Conservation (phyloP, 2,888 invertebrate species). For the Arrhopalites spinosus region DNA sequence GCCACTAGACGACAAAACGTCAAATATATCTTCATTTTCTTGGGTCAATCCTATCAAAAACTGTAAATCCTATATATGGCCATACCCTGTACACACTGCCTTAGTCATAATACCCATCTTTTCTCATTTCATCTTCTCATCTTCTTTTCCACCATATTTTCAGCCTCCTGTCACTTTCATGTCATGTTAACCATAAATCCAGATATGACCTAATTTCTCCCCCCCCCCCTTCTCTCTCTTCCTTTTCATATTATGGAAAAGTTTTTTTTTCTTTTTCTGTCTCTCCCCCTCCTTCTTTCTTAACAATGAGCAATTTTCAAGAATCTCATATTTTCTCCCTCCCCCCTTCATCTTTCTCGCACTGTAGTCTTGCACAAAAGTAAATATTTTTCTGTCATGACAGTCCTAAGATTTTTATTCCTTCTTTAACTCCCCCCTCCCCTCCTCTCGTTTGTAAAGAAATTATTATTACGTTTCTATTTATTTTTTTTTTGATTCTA, state of each 20-base stretch:
- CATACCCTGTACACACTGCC: constrained; percentile 1
- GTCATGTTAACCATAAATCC: constrained; percentile 29
- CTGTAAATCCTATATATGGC: constrained; percentile 7
- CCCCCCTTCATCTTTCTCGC: neutral
- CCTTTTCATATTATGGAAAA: neutral
- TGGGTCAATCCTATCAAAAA: constrained; percentile 28
- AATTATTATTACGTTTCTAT: neutral
- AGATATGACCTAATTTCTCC: constrained; percentile 32
- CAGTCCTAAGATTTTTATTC: neutral
- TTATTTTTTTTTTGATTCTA: no score
- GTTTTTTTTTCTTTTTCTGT: neutral
- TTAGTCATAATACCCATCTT: neutral
- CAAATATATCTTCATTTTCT: constrained; percentile 33
- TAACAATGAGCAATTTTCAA: no score
- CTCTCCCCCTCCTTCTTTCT: no score
- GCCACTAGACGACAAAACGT: constrained; percentile 18
- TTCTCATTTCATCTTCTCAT: constrained; percentile 23
- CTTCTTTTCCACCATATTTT: constrained; percentile 20
- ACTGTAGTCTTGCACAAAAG: neutral
- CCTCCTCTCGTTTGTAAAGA: neutral
- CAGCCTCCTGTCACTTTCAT: constrained; percentile 26
- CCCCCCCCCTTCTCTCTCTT: neutral
- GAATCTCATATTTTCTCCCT: neutral
- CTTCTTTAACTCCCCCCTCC: neutral
- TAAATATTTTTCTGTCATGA: constrained; percentile 7